phyloP scores from a whole-genome alignment of 1,140 invertebrate species.

The Bombus sylvicola region DNA sequence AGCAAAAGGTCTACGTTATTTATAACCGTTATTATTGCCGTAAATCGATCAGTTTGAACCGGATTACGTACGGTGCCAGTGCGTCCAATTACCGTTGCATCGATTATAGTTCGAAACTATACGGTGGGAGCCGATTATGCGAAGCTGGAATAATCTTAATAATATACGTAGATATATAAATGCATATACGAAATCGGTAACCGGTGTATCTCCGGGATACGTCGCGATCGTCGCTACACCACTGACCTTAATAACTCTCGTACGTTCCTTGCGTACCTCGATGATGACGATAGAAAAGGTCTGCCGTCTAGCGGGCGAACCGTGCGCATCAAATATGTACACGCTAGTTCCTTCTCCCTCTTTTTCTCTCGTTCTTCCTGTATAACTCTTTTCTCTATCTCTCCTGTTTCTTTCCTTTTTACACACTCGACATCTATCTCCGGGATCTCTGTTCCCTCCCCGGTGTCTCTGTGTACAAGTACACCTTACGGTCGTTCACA shows the following conservation, averaged over 20 bases:
- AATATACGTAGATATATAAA: neutral
- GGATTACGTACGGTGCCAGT: neutral
- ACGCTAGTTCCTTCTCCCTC: neutral
- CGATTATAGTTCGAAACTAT: neutral
- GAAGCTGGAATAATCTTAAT: slow-evolving; percentile 7
- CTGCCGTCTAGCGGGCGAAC: slow-evolving; percentile 69
- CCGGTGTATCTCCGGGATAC: neutral
- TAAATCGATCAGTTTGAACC: slow-evolving; percentile 13
- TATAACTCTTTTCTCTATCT: slow-evolving; percentile 3
- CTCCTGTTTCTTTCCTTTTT: slow-evolving; percentile 38
- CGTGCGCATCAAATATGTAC: slow-evolving; percentile 72
- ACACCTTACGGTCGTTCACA: slow-evolving; percentile 66
- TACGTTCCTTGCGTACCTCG: slow-evolving; percentile 74
- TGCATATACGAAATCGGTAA: neutral
- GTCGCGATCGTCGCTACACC: slow-evolving; percentile 65
- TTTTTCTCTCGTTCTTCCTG: neutral
- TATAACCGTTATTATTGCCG: slow-evolving; percentile 26
- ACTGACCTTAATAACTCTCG: slow-evolving; percentile 79
- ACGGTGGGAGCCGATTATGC: neutral
- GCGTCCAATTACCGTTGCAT: slow-evolving; percentile 14
- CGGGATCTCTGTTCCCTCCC: slow-evolving; percentile 25
- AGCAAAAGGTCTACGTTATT: slow-evolving; percentile 27
- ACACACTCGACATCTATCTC: slow-evolving; percentile 50
- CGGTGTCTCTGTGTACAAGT: slow-evolving; percentile 42
- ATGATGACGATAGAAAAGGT: slow-evolving; percentile 77